These are phyloP conservation scores for Drosophila phalerata DNA, from an alignment of 2,888 invertebrate genomes.

Conservation along the genomic window DNA sequence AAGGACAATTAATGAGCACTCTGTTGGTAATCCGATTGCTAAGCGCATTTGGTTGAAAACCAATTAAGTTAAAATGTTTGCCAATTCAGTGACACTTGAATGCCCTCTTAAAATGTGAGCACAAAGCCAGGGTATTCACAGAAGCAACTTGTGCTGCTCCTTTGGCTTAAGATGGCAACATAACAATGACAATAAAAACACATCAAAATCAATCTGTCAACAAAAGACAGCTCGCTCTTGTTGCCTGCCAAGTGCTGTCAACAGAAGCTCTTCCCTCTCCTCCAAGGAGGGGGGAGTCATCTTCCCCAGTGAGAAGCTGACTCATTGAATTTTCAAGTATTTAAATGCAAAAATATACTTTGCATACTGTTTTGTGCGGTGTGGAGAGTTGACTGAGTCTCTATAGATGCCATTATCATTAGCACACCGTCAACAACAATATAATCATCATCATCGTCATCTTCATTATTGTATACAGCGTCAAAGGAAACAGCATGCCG, in stretches of 20 bases:
- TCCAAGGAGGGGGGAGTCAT: slow-evolving; percentile 15
- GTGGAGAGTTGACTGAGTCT: slow-evolving; percentile 17
- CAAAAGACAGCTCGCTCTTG: slow-evolving; percentile 50
- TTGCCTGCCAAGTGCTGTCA: slow-evolving; percentile 55
- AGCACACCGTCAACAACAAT: slow-evolving; percentile 42
- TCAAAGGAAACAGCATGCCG: slow-evolving; percentile 65
- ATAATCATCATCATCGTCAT: slow-evolving; percentile 20
- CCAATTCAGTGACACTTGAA: slow-evolving; percentile 50
- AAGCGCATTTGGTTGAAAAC: slow-evolving; percentile 52
- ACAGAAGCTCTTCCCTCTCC: slow-evolving; percentile 22
- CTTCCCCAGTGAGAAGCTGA: slow-evolving; percentile 25
- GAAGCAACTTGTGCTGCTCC: slow-evolving; percentile 10
- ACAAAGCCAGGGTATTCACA: slow-evolving; percentile 12
- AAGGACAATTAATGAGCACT: slow-evolving; percentile 34
- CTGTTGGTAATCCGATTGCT: slow-evolving; percentile 30
- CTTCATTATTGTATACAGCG: slow-evolving; percentile 25
- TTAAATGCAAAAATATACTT: slow-evolving; percentile 66
- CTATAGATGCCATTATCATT: slow-evolving; percentile 69
- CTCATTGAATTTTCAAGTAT: slow-evolving; percentile 65
- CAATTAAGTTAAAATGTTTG: slow-evolving; percentile 78
- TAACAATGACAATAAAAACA: slow-evolving; percentile 77
- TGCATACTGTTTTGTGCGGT: slow-evolving; percentile 29
- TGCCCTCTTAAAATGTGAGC: slow-evolving; percentile 18
- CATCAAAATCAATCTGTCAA: slow-evolving; percentile 81
- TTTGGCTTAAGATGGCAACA: slow-evolving; percentile 44